Evolutionary conservation across 1,140 invertebrate genomes (phyloP), one percentile per base, ranked within the genome.

Genomic region (Aporrectodea caliginosa): DNA sequence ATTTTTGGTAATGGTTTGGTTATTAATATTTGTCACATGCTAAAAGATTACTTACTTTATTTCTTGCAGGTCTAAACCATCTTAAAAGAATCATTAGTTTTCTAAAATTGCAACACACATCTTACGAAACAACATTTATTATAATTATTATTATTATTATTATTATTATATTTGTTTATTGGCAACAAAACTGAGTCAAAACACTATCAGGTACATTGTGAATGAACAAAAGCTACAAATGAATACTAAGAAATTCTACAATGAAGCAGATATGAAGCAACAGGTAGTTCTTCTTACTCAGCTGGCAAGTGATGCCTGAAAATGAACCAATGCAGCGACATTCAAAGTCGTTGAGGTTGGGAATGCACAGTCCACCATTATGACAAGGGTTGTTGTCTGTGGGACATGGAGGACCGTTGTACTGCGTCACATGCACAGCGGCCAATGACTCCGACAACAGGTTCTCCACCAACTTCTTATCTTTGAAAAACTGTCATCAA

Each of bases 361-460:
- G 93, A 35, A 93, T 87, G 88, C 93, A 95, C 70, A 92, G 89
- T 0, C 93, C 93, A 35, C 92, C 92, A 87, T 94, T 94, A 76
- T 90, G 89, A 87, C 93, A 95, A 16, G 92, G 92, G 74, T 88
- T 89, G 29, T 87, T 78, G 73, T 88, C 88, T n/a, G 86, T 76
- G 69, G 86, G 91, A 88, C 93, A 94, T 0, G 93, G 93, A 43
- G 91, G 89, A 30, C 93, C 93, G 79, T 90, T 90, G 86, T 93
- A 94, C 71, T 90, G 88, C 27, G 89, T 88, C 0, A 93, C 90
- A 81, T 91, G 90, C 35, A 86, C 80, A 29, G 85, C 84, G n/a
- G 85, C 84, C 14, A 83, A 83, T 0, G 89, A 87, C 31, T 84
- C 82, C 22, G 84, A 82, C 73, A 88, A 83, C 32, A 90, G 83